Base-by-base conservation (phyloP, 64 coral and sea anemone genomes). In the Montipora cactus region DNA sequence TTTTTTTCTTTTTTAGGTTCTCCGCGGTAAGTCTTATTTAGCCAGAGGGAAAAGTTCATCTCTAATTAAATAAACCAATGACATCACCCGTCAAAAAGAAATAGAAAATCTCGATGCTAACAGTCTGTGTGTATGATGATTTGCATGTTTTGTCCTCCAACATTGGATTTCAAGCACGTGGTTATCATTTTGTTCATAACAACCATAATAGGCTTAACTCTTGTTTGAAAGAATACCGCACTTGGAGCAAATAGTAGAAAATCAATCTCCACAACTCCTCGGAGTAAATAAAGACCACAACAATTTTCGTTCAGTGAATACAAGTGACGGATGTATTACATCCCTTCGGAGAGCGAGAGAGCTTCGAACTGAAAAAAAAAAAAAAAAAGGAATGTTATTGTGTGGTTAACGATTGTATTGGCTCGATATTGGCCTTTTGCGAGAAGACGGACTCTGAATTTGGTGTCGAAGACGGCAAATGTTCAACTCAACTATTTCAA, bases 401-500 rank as follows among this genome's bases (percentile, higher is more conserved):
- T 57, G 53, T 8, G 53, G 53, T 8, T 8, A 11, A 11, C 53
- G 53, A 57, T 8, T 57, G 11, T 8, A 57, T 6, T 8, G 53
- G 46, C 2, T 67, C 61, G 64, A 25, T 45, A 59, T 69, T 59
- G 37, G 37, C 37, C 37, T 66, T 64, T 70, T 50, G 48, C 4
- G 22, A 11, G 21, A 71, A 86, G 44, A 72, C 64, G 68, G 71
- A 86, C 47, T 11, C n/a, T 19, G 15, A 15, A 49, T 71, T 67
- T 86, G 82, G 62, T 86, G 64, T 6, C 62, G 45, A 86, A 68
- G 71, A 71, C 66, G 62, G 6, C 62, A 69, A 83, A 86, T 86
- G 82, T 72, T 86, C 45, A 67, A 86, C 19, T 20, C 82, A 86
- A 86, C 61, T 48, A 71, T 86, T 71, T 72, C 82, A 50, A 59